Base-by-base conservation (phyloP, 2,888 invertebrate genomes). In the Cerceris rybyensis region DNA sequence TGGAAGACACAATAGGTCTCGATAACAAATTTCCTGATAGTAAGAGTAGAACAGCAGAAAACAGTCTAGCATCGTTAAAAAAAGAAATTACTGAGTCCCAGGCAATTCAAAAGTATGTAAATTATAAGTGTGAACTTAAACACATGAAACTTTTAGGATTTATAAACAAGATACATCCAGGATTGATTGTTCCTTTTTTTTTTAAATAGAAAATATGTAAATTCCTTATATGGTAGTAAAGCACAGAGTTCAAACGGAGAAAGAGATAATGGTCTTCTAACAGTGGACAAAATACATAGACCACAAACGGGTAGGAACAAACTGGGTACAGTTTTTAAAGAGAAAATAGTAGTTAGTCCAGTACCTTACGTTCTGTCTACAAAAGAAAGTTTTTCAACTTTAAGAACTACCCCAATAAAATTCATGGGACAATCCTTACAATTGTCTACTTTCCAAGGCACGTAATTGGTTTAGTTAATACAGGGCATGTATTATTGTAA, bases 261-360 rank as follows among this genome's bases (percentile, higher is more conserved):
- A 7, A 52, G 52, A 46, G 63, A 73, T 43, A 43, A 59, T 17
- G 8, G 43, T 49, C 57, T 46, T 13, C 43, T 14, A 6, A 17
- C 41, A 28, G 69, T 75, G 28, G 77, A 84, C n/a, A 76, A 70
- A 54, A 49, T 84, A 11, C 64, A 70, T 17, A 83, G 78, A n/a
- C 80, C 82, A 6, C 84, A 86, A 42, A 78, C 83, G 17, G 74
- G 86, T 60, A 90, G 92, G 82, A 91, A 91, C 72, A 92, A 89
- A 73, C 87, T 89, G 14, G 92, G 92, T 7, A 92, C 88, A 39
- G 83, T 92, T 64, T 92, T 92, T 70, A 91, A 90, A 46, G 90
- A 92, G 73, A 91, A 88, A 72, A 88, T 92, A 70, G 88, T 92
- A 8, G 92, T 92, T 41, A 92, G 91, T 68, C 91, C 92, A 46